Evolutionary conservation across 2,113 vertebrate genomes (phyloP), one percentile per base, ranked within the genome.

Genomic region (Oryzias javanicus): DNA sequence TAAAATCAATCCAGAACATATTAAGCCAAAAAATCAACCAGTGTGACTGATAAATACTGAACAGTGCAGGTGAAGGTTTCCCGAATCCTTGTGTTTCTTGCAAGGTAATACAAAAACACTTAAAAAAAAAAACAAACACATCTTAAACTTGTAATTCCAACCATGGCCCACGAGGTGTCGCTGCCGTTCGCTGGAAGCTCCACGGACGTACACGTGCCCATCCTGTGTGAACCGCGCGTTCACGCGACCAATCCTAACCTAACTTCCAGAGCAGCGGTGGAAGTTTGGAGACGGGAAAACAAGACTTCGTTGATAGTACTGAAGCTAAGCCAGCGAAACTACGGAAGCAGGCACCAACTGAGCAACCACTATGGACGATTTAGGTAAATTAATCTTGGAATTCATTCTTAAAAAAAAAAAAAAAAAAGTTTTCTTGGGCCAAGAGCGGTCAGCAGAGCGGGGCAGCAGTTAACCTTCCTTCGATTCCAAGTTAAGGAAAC

Each of bases 281-380:
- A 88, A 86, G 84, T 85, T 87, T 71, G 24, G 52, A 35, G 55
- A 50, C 53, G 17, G 35, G 70, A 84, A 78, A 76, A 18, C 49
- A 42, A 55, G 66, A 75, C 59, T 55, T 47, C 14, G 8, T 24
- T 15, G 55, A 10, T 44, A n/a, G 47, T 8, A 10, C 14, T 25
- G 35, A 63, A 41, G 42, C 56, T 60, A 10, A 42, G 49, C 40
- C 55, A 45, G 1, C 8, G 58, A 41, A 47, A 47, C 6, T 7
- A 22, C 24, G 6, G 55, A 64, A 53, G 10, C 55, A 20, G 65
- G 27, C 19, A 45, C 2, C 49, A 72, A 57, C 13, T 71, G 25
- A 70, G 13, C 64, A 56, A 50, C 57, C 52, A 62, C 20, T 18
- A 92, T 92, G 91, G 91, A 92, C 58, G 91, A 92, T 47, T 70